Base-by-base conservation (phyloP, 2,113 vertebrate species). In the Neolamprologus toae region DNA sequence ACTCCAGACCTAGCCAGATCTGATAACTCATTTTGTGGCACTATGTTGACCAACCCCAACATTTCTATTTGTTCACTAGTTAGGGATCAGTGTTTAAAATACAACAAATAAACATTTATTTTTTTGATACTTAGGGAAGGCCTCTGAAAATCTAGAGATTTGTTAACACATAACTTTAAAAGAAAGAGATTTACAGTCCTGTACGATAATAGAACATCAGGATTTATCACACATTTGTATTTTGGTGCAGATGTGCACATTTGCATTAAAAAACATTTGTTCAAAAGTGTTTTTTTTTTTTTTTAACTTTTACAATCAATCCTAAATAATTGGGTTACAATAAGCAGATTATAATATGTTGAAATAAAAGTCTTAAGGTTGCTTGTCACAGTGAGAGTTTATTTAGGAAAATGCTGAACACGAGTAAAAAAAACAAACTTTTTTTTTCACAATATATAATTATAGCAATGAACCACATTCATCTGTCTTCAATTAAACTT, bases 321-420 rank as follows among this genome's bases (percentile, higher is more conserved):
- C n/a, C n/a, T n/a, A n/a, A n/a, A n/a, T n/a, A n/a, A n/a, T 23
- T 73, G 12, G 7, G 12, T 71, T 23, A 42, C 37, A 0, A 71
- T 71, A 73, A 11, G 21, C 6, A 9, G 37, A 51, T 49, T 49
- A 51, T 31, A n/a, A 31, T 4, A n/a, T 51, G 3, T 78, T 51
- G 73, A 51, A 78, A 78, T 4, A 51, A 51, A 78, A 49, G 26
- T n/a, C 26, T 78, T 13, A 33, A 78, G 45, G 26, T 33, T 78
- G 45, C 10, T 5, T 33, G 23, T 78, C 73, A 51, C 45, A 78
- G 16, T 78, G 28, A 51, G 26, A 78, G 45, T 90, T 90, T 83
- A 91, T 71, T 85, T 12, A 31, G n/a, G 6, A 82, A 71, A 54
- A 63, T 23, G 3, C 3, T 68, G 10, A 47, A 42, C 21, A 71